Evolutionary conservation across 2,113 vertebrate species (phyloP), one percentile per base, ranked within the genome.

Genomic region (Periophthalmodon schlosseri): DNA sequence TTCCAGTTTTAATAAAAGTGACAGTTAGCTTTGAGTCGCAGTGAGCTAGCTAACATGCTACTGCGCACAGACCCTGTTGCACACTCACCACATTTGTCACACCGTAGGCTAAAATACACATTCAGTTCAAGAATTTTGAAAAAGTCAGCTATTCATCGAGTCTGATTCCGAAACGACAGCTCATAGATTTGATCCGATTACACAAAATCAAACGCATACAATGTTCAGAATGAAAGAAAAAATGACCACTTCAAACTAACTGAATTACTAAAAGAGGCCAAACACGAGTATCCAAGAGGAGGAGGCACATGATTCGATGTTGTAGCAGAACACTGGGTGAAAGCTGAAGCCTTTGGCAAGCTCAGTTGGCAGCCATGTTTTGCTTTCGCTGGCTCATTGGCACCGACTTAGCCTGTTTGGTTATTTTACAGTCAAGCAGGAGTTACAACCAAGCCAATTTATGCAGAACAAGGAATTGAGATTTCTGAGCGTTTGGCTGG

Each of bases 281-380:
- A 63, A 54, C 68, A 78, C 49, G 20, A 16, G 64, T 67, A 70
- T 72, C 76, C 82, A 47, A 73, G 76, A 78, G 74, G 75, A 76
- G 75, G 63, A 82, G 69, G 73, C 74, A 77, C 81, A 86, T 67
- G 64, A 76, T 69, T 9, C 70, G 33, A 79, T 47, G 36, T 15
- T 80, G 76, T 78, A 57, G 78, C 74, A 84, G 76, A 86, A 83
- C 89, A 78, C 80, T 81, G 85, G 86, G 84, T 85, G 78, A 74
- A 80, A 77, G 76, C 84, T 77, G 49, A 75, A 80, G 83, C 67
- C 77, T 79, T 87, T 90, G 88, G 87, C 90, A 89, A 82, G 36
- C 78, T 74, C 61, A 81, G 79, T 73, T 90, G 87, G 90, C 87
- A 81, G 77, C 81, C 23, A 8, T 75, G 46, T 82, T 84, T 85